Evolutionary conservation across 1,140 invertebrate species (phyloP).

Genomic region (Plutomurus gul): DNA sequence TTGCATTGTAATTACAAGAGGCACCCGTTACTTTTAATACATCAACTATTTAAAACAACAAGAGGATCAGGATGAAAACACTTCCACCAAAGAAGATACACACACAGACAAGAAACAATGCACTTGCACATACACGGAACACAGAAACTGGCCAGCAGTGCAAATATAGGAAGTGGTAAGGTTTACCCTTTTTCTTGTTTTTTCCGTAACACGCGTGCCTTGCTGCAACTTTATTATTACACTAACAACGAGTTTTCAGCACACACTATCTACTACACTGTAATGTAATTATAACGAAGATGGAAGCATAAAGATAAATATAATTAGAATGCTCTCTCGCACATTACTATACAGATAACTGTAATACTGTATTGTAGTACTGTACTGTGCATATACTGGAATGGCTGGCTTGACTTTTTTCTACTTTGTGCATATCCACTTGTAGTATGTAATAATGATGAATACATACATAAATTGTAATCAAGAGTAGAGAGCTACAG

Average conservation of each 20-base stretch:
- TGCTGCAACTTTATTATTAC: neutral
- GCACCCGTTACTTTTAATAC: conserved; percentile 18
- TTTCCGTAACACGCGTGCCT: neutral
- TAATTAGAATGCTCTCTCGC: too few species aligned
- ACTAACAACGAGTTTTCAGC: neutral
- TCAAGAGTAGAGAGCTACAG: too few species aligned
- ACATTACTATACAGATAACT: too few species aligned
- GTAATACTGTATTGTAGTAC: neutral
- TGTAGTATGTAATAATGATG: neutral
- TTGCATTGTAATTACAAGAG: conserved; percentile 11
- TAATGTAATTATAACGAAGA: neutral
- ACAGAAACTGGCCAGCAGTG: neutral
- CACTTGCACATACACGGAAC: neutral
- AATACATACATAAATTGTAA: conserved; percentile 1
- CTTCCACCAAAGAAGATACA: neutral
- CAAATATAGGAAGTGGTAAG: neutral
- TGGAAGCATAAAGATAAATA: neutral
- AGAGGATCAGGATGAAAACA: neutral
- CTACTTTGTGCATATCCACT: too few species aligned
- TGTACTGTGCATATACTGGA: neutral
- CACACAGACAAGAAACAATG: conserved; percentile 1
- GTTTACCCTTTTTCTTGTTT: neutral
- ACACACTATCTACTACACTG: neutral
- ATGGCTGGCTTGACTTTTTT: too few species aligned
- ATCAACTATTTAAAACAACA: neutral